Evolutionary conservation across 2,797 vertebrate genomes (phyloP).

Genomic region (Anguilla megastoma): DNA sequence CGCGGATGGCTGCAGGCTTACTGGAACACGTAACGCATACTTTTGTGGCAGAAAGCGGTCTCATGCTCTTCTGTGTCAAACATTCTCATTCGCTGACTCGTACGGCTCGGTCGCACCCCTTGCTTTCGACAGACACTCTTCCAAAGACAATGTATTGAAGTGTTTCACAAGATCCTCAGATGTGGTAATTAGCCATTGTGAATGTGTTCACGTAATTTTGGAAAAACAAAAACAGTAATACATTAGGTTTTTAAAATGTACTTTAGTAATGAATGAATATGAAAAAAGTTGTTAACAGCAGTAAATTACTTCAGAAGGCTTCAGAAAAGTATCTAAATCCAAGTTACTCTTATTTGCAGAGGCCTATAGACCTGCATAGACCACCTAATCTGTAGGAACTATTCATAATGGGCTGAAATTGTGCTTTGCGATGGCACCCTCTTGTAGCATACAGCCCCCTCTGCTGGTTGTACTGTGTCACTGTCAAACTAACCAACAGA

Average conservation of each 20-base stretch:
- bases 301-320: neutral
- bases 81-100: neutral
- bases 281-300: neutral
- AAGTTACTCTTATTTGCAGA: neutral
- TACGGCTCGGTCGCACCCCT: neutral
- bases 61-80: neutral
- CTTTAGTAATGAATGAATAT: neutral
- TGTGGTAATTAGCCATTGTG: neutral
- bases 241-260: neutral
- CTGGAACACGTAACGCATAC: neutral
- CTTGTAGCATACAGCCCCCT: slow-evolving; percentile 47
- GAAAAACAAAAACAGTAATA: neutral
- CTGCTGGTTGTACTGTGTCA: slow-evolving; percentile 57
- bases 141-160: neutral
- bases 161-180: neutral
- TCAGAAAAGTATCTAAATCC: neutral
- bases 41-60: slow-evolving; percentile 23
- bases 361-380: neutral
- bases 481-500: slow-evolving; percentile 27
- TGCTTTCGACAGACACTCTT: neutral
- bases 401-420: neutral
- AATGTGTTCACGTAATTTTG: neutral
- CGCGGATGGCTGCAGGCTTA: neutral
- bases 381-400: neutral
- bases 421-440: neutral